Evolutionary conservation across 1,140 invertebrate genomes (phyloP), one percentile per base, ranked within the genome.

Genomic region (Drosophila sucinea): DNA sequence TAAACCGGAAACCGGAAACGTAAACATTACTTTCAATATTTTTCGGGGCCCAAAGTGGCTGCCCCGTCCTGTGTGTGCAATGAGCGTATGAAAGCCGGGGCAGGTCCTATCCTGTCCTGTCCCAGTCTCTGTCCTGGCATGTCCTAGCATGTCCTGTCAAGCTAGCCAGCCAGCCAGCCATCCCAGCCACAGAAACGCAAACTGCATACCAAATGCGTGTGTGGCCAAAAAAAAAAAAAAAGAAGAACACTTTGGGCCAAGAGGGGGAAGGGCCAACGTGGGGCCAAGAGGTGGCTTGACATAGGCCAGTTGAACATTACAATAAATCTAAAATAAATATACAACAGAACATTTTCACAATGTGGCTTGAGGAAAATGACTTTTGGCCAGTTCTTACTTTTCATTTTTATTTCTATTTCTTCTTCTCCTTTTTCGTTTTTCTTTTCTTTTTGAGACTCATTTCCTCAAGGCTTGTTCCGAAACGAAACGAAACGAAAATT

Each of bases 311-410:
- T 75, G 79, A 84, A 89, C 84, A 87, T 87, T 87, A 87, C 84
- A 87, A 87, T 87, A 87, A 89, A 87, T 87, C 84, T 89, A 89
- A 87, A 87, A 87, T 87, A 87, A 87, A 87, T 87, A 87, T 83
- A 89, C 84, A 87, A 83, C 64, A 40, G 69, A 54, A 68, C 74
- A 77, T 60, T 66, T 17, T 77, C 73, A 77, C 75, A 72, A 67
- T 78, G 75, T 70, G 76, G 76, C 76, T 75, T 64, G 74, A 77
- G 44, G 77, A 89, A 89, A 87, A 87, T 90, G 77, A 87, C 84
- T 87, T 87, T 87, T 89, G 44, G 70, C 63, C 65, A 71, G 64
- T 72, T 74, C 67, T 71, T 67, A 62, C 44, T 66, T 61, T 56
- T 67, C 68, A 68, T 75, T 79, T 80, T 70, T 68, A 62, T 80